A percentile compares a stretch with the other conserved stretches of the same genome.
Conservation (phyloP, 2,888 invertebrate genomes). For the Lasioglossum marginatum region DNA sequence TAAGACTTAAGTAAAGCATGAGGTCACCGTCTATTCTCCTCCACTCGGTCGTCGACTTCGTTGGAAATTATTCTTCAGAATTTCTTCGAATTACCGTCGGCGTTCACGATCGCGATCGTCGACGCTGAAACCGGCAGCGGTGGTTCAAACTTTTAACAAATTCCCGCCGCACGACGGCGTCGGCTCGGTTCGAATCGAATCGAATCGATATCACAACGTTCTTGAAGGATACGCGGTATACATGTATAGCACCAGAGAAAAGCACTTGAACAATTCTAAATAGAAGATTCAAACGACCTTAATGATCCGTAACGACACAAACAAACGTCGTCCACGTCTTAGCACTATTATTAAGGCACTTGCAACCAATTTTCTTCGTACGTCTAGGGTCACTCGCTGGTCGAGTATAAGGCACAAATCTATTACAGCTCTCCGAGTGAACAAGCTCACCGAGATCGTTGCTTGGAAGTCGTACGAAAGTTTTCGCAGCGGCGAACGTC, state of each 20-base stretch:
- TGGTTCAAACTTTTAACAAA: background rate
- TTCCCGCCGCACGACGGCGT: background rate
- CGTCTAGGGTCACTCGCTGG: constrained; percentile 35
- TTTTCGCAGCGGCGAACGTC: constrained; percentile 1
- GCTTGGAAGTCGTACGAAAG: background rate
- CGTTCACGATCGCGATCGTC: background rate
- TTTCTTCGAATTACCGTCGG: constrained; percentile 19
- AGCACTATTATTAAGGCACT: constrained; percentile 52
- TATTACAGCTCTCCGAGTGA: background rate
- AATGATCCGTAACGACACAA: constrained; percentile 37
- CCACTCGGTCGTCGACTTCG: constrained; percentile 77
- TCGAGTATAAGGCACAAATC: constrained; percentile 30
- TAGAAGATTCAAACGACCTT: constrained; percentile 26
- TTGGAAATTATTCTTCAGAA: constrained; percentile 63
- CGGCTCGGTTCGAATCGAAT: background rate
- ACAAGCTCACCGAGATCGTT: background rate
- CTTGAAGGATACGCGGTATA: background rate
- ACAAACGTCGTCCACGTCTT: constrained; percentile 22
- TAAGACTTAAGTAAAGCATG: constrained; percentile 78
- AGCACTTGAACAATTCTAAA: constrained; percentile 28
- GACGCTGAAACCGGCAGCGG: background rate
- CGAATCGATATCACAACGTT: constrained; percentile 41
- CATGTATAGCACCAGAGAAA: constrained; percentile 40
- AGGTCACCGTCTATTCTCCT: constrained; percentile 79
- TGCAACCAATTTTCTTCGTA: constrained; percentile 28